Evolutionary conservation across 2,797 vertebrate genomes (phyloP).

Genomic region (Thamnophis elegans): DNA sequence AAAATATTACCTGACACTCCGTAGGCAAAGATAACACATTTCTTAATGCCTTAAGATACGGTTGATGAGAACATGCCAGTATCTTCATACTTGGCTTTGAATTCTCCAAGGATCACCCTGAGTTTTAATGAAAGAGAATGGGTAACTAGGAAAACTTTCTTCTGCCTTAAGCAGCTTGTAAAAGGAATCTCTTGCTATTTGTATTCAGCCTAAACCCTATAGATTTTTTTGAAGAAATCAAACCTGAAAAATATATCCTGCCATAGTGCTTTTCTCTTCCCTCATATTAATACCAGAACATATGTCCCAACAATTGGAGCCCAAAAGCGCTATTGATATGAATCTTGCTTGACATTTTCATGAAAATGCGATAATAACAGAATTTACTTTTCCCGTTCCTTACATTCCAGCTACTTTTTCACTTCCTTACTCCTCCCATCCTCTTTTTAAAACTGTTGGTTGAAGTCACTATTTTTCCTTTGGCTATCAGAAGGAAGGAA

Average conservation of each 20-base stretch:
- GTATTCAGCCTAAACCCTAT: not conserved
- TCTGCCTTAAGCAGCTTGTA: not conserved
- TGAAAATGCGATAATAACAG: constrained; percentile 1
- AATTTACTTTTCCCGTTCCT: not conserved
- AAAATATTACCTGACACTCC: not conserved
- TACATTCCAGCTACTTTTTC: not conserved
- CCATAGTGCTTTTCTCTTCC: not conserved
- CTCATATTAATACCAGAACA: constrained; percentile 1
- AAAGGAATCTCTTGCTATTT: not conserved
- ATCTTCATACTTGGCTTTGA: not conserved
- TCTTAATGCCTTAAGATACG: not conserved
- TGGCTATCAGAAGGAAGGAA: not conserved
- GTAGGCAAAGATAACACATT: not conserved
- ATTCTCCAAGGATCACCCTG: not conserved
- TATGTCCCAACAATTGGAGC: not conserved
- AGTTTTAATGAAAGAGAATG: not conserved
- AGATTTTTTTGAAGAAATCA: not conserved
- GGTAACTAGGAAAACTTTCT: not conserved
- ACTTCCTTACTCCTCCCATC: not conserved
- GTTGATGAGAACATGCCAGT: not conserved
- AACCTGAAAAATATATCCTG: not conserved
- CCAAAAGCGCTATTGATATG: not conserved
- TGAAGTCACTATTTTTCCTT: not conserved
- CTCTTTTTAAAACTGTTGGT: not conserved
- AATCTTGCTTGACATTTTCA: constrained; percentile 12